A percentile compares a stretch with the other conserved stretches of the same genome.
These are phyloP conservation scores for Luffia ferchaultella DNA, from an alignment of 2,888 invertebrate species.

Conservation along the genomic window DNA sequence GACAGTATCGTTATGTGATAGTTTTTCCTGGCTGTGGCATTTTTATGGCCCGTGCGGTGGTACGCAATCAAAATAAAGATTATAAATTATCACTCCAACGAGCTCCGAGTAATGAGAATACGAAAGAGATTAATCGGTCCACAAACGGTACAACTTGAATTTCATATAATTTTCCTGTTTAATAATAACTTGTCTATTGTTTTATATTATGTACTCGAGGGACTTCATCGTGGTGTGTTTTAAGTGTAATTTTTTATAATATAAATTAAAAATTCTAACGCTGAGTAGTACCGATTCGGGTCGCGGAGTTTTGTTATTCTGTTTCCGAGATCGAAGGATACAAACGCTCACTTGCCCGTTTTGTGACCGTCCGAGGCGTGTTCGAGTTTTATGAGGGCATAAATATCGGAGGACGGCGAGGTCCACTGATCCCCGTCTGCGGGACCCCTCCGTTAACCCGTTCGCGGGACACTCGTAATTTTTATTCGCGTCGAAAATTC, in stretches of 20 bases:
- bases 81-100: neutral
- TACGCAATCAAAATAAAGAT: neutral
- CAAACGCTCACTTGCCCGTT: constrained; percentile 30
- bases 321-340: constrained; percentile 43
- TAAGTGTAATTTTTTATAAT: no score
- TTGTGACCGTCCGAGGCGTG: constrained; percentile 40
- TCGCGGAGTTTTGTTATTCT: constrained; percentile 11
- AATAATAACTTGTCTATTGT: no score
- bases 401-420: constrained; percentile 43
- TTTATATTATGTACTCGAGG: no score
- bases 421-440: constrained; percentile 12
- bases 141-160: no score
- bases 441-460: constrained; percentile 4
- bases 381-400: constrained; percentile 53
- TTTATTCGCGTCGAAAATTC: constrained; percentile 48
- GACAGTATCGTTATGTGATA: neutral
- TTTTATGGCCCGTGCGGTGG: neutral
- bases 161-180: no score
- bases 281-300: neutral
- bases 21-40: neutral
- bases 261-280: no score
- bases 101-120: neutral
- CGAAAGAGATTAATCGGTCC: neutral
- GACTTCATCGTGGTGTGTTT: no score
- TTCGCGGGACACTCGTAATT: constrained; percentile 45